Base-by-base conservation (phyloP, 1,140 invertebrate species). In the Psix sp. region DNA sequence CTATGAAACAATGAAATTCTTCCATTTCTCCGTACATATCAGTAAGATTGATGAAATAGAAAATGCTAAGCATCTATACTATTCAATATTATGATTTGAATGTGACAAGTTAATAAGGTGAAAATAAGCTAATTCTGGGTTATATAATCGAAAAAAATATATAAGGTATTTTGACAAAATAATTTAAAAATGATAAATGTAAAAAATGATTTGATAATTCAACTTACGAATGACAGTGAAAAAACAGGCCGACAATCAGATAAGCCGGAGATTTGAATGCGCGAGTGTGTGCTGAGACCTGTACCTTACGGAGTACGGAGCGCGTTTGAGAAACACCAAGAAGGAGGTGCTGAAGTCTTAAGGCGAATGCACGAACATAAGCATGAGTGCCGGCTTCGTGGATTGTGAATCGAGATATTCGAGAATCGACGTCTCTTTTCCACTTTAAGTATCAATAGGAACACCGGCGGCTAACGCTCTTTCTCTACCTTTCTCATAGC, bases 291-390 rank as follows among this genome's bases (percentile, higher is more conserved):
- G 66, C 40, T 72, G 62, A 84, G 85, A 86, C 83, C 84, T 82
- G 82, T 84, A 77, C 81, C 77, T 81, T 76, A 54, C 84, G 84
- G 82, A 81, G 85, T 84, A 77, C 84, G 82, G 85, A 82, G 80
- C 84, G 82, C 85, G 85, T 87, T 87, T 87, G 86, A 85, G 84
- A 80, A 81, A 81, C 76, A 81, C 77, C 62, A 77, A 77, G 82
- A 83, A 85, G 81, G 83, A 85, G 84, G 80, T 82, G 77, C 80
- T 78, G 80, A 85, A 83, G 84, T 86, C 84, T 86, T 86, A 81
- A 78, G 74, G 72, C 56, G 77, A 73, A 60, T 77, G 79, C 73
- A 76, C 74, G 77, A 77, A 74, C 75, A 74, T 70, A 74, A 77
- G 76, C 77, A 82, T 84, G 77, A 82, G 77, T 83, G 82, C 62